These are phyloP conservation scores for Pseudorasbora parva DNA, from an alignment of 2,113 vertebrate genomes.

Conservation along the genomic window DNA sequence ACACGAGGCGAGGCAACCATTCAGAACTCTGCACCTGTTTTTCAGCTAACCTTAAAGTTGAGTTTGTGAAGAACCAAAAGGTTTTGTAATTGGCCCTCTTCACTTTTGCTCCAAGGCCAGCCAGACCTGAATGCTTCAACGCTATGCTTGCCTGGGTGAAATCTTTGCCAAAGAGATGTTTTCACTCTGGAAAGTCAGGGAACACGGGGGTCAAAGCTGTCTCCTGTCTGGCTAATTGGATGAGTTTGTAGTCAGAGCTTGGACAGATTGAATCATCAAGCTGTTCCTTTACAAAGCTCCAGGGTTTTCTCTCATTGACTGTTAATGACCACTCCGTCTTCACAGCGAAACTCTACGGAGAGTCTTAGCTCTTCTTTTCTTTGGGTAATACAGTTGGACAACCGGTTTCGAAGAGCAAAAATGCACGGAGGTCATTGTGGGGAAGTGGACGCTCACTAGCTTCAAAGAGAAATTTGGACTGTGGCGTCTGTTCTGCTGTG, in stretches of 20 bases:
- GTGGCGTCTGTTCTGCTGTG: slow-evolving; percentile 33
- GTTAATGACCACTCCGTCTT: slow-evolving; percentile 71
- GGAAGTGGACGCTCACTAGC: neutral
- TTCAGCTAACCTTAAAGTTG: neutral
- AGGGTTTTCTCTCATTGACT: slow-evolving; percentile 71
- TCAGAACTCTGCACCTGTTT: neutral
- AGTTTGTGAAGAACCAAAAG: neutral
- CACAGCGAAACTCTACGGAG: slow-evolving; percentile 10
- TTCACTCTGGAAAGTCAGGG: slow-evolving; percentile 49
- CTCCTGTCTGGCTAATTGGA: slow-evolving; percentile 77
- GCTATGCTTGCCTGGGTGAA: slow-evolving; percentile 6
- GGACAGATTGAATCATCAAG: slow-evolving; percentile 79
- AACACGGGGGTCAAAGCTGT: slow-evolving; percentile 65
- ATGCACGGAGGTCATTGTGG: slow-evolving; percentile 1
- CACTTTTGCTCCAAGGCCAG: neutral
- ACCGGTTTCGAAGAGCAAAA: neutral
- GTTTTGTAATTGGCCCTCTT: neutral
- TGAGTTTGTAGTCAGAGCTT: slow-evolving; percentile 68
- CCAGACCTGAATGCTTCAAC: slow-evolving; percentile 2
- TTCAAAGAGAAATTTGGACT: slow-evolving; percentile 22
- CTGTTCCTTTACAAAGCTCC: slow-evolving; percentile 69
- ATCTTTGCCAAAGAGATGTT: slow-evolving; percentile 18
- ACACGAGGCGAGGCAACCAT: neutral
- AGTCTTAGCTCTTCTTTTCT: neutral
- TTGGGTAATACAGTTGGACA: neutral